Evolutionary conservation across 2,888 invertebrate species (phyloP), one percentile per base, ranked within the genome.

Genomic region (Nebria brevicollis): DNA sequence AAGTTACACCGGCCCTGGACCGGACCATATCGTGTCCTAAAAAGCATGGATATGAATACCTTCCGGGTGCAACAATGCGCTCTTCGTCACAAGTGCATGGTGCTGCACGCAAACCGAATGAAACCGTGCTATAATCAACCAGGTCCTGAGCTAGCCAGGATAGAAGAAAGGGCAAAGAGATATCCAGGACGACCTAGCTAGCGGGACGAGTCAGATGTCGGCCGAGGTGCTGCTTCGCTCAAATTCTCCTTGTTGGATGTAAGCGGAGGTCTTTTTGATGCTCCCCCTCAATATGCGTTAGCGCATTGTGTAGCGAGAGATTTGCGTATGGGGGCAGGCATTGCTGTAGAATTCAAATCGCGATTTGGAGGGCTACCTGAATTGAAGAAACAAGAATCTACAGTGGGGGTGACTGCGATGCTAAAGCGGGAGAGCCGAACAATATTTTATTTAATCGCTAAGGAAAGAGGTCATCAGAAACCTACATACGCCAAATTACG

Each of bases 381-480:
- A 26, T 42, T 73, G 73, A 73, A 10, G 26, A 11, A n/a, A 13
- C 86, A 86, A 66, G 75, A 81, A 8, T 83, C 83, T 75, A 76
- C 74, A 66, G 81, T 83, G n/a, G 86, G 90, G 0, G 88, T 87
- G 5, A 87, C 90, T 7, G 90, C 90, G 6, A 84, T 89, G 10
- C 83, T 91, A 1, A 83, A 87, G 72, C 87, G 88, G 66, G 84
- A 87, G 13, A 82, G 86, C 2, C 87, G 90, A 25, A 89, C 83
- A 81, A 88, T 90, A 20, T 91, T 90, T 84, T 92, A 92, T 85
- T 86, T 92, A 72, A 88, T 92, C 4, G 92, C 92, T 0, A 92
- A 92, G 84, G 85, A 87, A 13, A 84, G 86, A 64, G 90, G 90
- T 84, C 89, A 84, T 84, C 87, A 89, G 41, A 91, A 91, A 84